Evolutionary conservation across 2,888 invertebrate genomes (phyloP).

Genomic region (Yponomeuta cagnagella): DNA sequence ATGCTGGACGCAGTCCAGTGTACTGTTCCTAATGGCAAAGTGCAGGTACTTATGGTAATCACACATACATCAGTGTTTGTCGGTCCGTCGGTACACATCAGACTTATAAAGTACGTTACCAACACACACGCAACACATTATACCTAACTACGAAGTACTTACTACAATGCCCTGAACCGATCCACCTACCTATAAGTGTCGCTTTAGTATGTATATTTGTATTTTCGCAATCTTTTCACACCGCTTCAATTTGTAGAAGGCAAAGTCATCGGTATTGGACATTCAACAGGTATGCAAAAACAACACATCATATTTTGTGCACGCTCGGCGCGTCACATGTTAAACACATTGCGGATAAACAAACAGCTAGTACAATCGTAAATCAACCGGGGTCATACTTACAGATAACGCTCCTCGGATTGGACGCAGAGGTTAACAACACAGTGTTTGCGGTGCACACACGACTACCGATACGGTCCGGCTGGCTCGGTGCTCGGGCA

Average conservation of each 20-base stretch:
- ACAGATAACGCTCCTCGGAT: slow-evolving; percentile 66
- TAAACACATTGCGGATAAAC: slow-evolving; percentile 26
- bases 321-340: slow-evolving; percentile 1
- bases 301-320: slow-evolving; percentile 2
- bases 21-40: slow-evolving; percentile 3
- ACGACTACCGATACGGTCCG: too few species aligned
- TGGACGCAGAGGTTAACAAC: slow-evolving; percentile 60
- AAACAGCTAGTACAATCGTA: slow-evolving; percentile 54
- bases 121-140: slow-evolving; percentile 2
- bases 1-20: too few species aligned
- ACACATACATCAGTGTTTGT: background rate
- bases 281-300: slow-evolving; percentile 18
- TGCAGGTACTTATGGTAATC: slow-evolving; percentile 1
- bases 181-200: background rate
- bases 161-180: background rate
- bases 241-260: background rate
- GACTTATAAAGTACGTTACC: slow-evolving; percentile 9
- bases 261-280: slow-evolving; percentile 10
- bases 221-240: slow-evolving; percentile 14
- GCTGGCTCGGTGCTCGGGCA: slow-evolving; percentile 37
- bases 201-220: background rate
- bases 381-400: slow-evolving; percentile 72
- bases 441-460: slow-evolving; percentile 67
- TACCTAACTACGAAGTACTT: background rate
- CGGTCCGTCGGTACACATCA: slow-evolving; percentile 9